phyloP scores from a whole-genome alignment of 2,888 invertebrate species.

The Scelioninae gen. 2 region DNA sequence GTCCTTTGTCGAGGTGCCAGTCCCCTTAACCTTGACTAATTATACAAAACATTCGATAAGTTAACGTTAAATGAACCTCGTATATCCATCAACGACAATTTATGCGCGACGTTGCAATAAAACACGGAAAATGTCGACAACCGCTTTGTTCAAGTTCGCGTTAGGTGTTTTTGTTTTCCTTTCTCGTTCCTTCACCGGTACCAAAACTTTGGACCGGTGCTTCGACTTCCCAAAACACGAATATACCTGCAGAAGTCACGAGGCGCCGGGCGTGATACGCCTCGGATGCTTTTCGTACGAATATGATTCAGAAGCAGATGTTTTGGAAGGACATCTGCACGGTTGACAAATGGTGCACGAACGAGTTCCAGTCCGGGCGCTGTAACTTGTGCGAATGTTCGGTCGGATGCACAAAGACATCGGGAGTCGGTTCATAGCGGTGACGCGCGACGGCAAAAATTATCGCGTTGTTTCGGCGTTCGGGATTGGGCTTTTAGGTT shows the following conservation, averaged over 20 bases:
- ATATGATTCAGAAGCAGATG: constrained; percentile 45
- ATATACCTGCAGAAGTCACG: constrained; percentile 7
- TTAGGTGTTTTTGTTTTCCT: no score
- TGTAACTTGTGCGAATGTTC: constrained; percentile 6
- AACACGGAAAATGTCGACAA: constrained; percentile 7
- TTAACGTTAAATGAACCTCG: constrained; percentile 23
- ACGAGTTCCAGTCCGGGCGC: constrained; percentile 10
- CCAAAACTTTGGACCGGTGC: no score
- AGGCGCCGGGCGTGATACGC: constrained; percentile 19
- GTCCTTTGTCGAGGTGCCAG: constrained; percentile 9
- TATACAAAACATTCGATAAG: constrained; percentile 38
- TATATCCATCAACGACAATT: neutral
- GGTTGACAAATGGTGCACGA: constrained; percentile 7
- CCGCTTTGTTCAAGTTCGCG: no score
- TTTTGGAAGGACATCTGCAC: constrained; percentile 38
- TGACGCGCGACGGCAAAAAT: no score
- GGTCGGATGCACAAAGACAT: constrained; percentile 1
- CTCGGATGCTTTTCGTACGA: constrained; percentile 29
- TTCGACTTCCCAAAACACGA: no score
- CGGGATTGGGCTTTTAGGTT: no score
- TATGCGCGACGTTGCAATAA: constrained; percentile 3
- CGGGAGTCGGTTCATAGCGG: no score
- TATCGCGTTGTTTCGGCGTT: no score
- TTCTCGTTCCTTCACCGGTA: no score
- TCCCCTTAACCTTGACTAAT: constrained; percentile 24